These are phyloP conservation scores for Indicator maculatus DNA, from an alignment of 2,113 vertebrate species.

Conservation along the genomic window DNA sequence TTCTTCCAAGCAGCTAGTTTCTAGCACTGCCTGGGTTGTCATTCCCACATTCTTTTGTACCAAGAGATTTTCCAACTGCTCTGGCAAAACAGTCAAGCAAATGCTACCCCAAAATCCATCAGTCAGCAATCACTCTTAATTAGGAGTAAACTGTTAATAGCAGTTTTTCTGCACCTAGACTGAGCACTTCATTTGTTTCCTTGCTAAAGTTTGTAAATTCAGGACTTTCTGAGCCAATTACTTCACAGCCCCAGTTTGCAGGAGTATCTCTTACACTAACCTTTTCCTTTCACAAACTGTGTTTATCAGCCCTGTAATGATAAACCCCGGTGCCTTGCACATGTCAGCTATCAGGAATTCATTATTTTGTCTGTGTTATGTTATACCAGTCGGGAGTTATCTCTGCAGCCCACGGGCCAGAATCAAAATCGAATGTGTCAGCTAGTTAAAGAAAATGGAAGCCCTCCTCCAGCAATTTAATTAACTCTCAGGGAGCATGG, in stretches of 20 bases:
- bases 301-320: conserved; percentile 53
- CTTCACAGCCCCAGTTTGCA: neutral
- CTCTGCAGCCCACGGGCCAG: conserved; percentile 76
- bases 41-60: neutral
- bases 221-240: conserved; percentile 3
- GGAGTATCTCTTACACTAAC: conserved; percentile 32
- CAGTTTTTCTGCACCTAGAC: neutral
- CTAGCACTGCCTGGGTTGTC: neutral
- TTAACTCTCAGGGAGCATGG: conserved; percentile 43
- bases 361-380: conserved; percentile 85
- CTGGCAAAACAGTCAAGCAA: neutral
- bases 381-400: conserved; percentile 79
- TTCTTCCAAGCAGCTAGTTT: conserved; percentile 6
- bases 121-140: neutral
- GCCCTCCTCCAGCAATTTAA: conserved; percentile 68
- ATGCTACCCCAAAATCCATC: neutral
- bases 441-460: conserved; percentile 83
- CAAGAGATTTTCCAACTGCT: neutral
- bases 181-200: neutral
- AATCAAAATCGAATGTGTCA: conserved; percentile 79
- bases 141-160: neutral
- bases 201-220: neutral
- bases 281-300: conserved; percentile 26
- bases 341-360: conserved; percentile 88
- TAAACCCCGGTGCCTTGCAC: conserved; percentile 37